Conservation (phyloP, 2,797 vertebrate genomes). For the Mormyrops boulengeri region DNA sequence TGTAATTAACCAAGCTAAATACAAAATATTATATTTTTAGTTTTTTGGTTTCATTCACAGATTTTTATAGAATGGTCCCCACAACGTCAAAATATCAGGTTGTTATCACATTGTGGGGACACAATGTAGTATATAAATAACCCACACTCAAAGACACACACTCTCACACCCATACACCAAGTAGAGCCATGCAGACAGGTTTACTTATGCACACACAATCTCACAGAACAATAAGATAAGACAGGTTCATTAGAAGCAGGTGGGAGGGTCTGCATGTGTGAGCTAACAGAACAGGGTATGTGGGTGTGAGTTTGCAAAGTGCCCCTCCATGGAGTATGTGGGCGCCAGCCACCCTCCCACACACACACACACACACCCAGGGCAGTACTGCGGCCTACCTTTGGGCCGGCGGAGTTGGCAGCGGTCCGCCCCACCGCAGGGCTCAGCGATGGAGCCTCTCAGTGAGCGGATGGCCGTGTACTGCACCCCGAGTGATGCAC, state of each 20-base stretch:
- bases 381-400: slow-evolving; percentile 47
- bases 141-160: not conserved
- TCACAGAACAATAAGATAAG: not conserved
- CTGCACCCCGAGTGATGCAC: slow-evolving; percentile 67
- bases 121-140: not conserved
- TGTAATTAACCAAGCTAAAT: not conserved
- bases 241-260: not conserved
- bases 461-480: slow-evolving; percentile 71
- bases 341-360: not conserved
- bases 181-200: not conserved
- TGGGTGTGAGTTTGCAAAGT: not conserved
- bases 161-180: not conserved
- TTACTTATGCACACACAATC: not conserved
- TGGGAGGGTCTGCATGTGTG: not conserved
- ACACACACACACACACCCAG: not conserved
- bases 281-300: not conserved
- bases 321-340: not conserved
- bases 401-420: slow-evolving; percentile 54
- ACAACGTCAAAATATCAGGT: not conserved
- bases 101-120: not conserved
- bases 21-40: not conserved
- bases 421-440: slow-evolving; percentile 55
- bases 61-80: not conserved
- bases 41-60: not conserved
- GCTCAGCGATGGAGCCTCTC: slow-evolving; percentile 57